Percentiles rank a stretch among this genome's conserved stretches.
These are phyloP conservation scores for Platyura marginata DNA, from an alignment of 1,140 invertebrate species.

Conservation along the genomic window DNA sequence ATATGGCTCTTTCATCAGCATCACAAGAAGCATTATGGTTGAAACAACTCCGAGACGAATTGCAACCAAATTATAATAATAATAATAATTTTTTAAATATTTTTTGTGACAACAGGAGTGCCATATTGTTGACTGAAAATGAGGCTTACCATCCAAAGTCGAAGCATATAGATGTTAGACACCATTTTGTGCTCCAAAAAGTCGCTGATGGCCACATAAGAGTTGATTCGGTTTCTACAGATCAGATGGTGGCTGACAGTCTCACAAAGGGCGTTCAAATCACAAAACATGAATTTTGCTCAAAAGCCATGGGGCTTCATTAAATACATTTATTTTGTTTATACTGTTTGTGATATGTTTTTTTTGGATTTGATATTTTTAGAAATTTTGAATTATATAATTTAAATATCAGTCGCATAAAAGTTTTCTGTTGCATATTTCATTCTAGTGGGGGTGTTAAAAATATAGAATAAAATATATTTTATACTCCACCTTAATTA, in stretches of 20 bases:
- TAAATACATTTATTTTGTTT: background rate
- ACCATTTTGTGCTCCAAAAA: constrained; percentile 12
- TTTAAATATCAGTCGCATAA: too few relatives aligned
- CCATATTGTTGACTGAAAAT: constrained; percentile 3
- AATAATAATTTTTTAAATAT: background rate
- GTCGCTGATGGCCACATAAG: background rate
- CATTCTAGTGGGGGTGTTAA: background rate
- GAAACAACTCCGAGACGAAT: constrained; percentile 7
- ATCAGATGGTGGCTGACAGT: background rate
- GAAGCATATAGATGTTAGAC: constrained; percentile 23
- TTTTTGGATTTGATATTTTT: background rate
- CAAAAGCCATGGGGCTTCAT: background rate
- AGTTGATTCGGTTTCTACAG: background rate
- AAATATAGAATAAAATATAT: too few relatives aligned
- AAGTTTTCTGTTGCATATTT: too few relatives aligned
- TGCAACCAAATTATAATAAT: background rate
- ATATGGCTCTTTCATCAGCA: constrained; percentile 12
- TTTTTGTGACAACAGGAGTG: constrained; percentile 2
- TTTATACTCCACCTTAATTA: too few relatives aligned
- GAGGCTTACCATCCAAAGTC: constrained; percentile 7
- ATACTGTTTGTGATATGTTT: background rate
- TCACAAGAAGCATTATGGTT: constrained; percentile 14
- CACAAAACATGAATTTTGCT: background rate
- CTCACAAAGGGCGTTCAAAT: background rate
- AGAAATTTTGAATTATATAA: background rate